A percentile compares a stretch with the other conserved stretches of the same genome.
Conservation (phyloP, 2,797 vertebrate species). For the Novumbra hubbsi region DNA sequence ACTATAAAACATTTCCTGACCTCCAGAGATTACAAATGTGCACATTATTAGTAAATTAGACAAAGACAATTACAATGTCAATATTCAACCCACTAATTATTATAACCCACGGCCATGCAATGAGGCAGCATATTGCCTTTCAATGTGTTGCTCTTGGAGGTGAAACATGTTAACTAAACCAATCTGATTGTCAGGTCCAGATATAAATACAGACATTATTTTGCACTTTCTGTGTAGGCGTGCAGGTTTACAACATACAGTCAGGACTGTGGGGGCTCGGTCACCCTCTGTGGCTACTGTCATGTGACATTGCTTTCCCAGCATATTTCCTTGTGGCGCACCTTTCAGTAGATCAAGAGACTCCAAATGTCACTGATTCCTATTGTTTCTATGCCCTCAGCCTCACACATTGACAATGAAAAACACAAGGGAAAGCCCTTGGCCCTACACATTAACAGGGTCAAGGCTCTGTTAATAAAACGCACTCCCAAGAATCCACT, state of each 20-base stretch:
- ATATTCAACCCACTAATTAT: too few relatives aligned
- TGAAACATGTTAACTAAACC: not conserved
- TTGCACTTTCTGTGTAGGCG: not conserved
- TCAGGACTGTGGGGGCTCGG: conserved; percentile 17
- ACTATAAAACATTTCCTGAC: too few relatives aligned
- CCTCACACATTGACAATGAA: conserved; percentile 40
- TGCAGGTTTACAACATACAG: not conserved
- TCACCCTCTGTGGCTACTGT: conserved; percentile 40
- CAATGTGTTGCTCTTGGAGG: too few relatives aligned
- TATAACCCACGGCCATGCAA: too few relatives aligned
- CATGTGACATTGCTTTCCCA: conserved; percentile 34
- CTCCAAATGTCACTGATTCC: conserved; percentile 71
- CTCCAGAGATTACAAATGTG: too few relatives aligned
- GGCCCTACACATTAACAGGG: conserved; percentile 36
- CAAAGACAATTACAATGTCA: too few relatives aligned
- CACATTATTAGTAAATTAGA: too few relatives aligned
- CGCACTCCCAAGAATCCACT: conserved; percentile 20
- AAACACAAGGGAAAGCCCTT: conserved; percentile 20
- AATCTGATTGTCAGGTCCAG: not conserved
- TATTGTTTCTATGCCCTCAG: conserved; percentile 54
- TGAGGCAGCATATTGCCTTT: too few relatives aligned
- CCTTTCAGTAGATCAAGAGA: conserved; percentile 52
- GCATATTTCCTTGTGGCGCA: conserved; percentile 45
- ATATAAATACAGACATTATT: not conserved
- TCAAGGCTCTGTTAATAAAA: conserved; percentile 46